A percentile compares a stretch with the other conserved stretches of the same genome.
phyloP scores from a whole-genome alignment of 37 sponge, comb jelly and placozoan genomes.

The Lycopodina hypogea region DNA sequence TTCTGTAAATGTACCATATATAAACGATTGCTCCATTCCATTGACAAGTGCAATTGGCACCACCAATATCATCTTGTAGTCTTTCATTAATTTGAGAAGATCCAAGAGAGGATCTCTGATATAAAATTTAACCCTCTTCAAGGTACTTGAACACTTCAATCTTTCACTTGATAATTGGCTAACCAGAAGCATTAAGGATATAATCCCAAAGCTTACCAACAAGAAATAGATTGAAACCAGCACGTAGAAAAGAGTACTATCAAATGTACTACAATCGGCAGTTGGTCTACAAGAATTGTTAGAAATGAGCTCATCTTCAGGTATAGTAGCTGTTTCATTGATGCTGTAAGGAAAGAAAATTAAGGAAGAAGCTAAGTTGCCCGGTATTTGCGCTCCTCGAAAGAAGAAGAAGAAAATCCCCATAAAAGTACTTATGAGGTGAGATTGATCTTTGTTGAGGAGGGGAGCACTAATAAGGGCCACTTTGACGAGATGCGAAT shows the following conservation, averaged over 20 bases:
- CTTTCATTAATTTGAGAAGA: conserved; percentile 11
- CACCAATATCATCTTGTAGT: conserved; percentile 29
- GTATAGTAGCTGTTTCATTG: not conserved
- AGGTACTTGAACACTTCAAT: not conserved
- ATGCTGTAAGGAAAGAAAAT: conserved; percentile 27
- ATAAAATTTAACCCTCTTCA: conserved; percentile 5
- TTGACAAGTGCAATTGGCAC: conserved; percentile 15
- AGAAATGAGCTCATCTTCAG: not conserved
- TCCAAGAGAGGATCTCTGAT: conserved; percentile 27
- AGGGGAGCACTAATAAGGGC: conserved; percentile 28
- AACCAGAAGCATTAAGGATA: not conserved
- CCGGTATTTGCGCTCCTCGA: conserved; percentile 22
- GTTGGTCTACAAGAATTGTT: not conserved
- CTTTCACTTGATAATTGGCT: conserved; percentile 14
- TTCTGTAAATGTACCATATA: conserved; percentile 38
- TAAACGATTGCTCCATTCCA: conserved; percentile 34
- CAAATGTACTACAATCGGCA: not conserved
- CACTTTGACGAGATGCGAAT: conserved; percentile 23
- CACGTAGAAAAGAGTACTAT: conserved; percentile 11
- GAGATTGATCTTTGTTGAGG: not conserved
- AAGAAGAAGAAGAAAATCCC: conserved; percentile 35
- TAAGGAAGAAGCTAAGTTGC: conserved; percentile 38
- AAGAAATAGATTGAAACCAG: conserved; percentile 41
- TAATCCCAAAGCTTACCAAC: conserved; percentile 23
- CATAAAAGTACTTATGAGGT: conserved; percentile 23